phyloP scores from a whole-genome alignment of 1,140 invertebrate genomes.

The Myzus persicae region DNA sequence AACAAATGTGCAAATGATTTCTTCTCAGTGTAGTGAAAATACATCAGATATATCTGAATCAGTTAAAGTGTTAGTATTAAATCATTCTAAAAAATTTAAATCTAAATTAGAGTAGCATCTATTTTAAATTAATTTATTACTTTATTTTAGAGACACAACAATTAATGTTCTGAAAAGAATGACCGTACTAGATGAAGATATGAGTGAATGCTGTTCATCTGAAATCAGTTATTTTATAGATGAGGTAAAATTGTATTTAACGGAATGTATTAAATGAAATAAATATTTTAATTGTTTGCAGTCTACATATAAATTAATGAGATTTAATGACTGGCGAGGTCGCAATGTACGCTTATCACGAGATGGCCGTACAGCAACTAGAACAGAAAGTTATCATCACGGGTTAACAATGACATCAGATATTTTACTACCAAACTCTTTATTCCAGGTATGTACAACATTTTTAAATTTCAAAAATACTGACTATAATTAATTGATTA shows the following conservation, averaged over 20 bases:
- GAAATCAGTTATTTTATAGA: constrained; percentile 56
- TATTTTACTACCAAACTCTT: constrained; percentile 69
- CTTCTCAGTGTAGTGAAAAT: constrained; percentile 52
- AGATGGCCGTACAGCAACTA: constrained; percentile 68
- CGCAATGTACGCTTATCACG: constrained; percentile 57
- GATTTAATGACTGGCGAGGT: constrained; percentile 57
- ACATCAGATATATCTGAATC: constrained; percentile 50
- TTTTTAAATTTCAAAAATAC: background rate
- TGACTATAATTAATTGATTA: background rate
- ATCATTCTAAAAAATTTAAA: background rate
- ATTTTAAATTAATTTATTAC: background rate
- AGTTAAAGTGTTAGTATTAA: constrained; percentile 47
- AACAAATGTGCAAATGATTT: constrained; percentile 44
- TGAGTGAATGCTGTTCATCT: constrained; percentile 56
- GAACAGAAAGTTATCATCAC: constrained; percentile 80
- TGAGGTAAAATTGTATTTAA: constrained; percentile 22
- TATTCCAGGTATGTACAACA: constrained; percentile 67
- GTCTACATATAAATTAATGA: constrained; percentile 53
- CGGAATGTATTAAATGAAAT: background rate
- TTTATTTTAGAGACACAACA: constrained; percentile 50
- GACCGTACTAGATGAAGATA: constrained; percentile 55
- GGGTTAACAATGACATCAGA: constrained; percentile 73
- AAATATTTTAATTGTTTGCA: background rate
- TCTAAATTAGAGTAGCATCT: background rate
- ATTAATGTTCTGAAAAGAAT: constrained; percentile 56